phyloP scores from a whole-genome alignment of 1,140 invertebrate genomes.

The Drosophila takahashii region DNA sequence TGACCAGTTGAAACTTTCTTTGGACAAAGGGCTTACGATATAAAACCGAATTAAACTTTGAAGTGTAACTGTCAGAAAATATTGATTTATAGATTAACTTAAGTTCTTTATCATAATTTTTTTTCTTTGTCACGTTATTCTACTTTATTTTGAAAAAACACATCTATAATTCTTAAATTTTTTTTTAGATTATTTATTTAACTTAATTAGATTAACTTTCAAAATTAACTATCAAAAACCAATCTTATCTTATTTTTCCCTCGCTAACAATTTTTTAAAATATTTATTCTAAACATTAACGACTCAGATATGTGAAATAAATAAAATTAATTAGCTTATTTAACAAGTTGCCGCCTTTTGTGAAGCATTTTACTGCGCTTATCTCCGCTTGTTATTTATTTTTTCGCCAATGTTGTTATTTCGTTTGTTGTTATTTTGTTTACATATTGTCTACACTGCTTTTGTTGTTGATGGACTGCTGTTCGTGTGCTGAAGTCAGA shows the following conservation, averaged over 20 bases:
- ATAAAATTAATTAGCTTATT: conserved; percentile 42
- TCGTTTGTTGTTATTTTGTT: conserved; percentile 26
- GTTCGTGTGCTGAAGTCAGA: conserved; percentile 26
- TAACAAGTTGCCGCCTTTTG: conserved; percentile 51
- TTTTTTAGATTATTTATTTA: background rate
- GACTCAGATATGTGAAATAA: conserved; percentile 11
- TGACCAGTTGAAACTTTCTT: background rate
- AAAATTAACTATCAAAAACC: too few species aligned
- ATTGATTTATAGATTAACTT: background rate
- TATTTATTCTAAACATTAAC: conserved; percentile 7
- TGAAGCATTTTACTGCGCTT: conserved; percentile 28
- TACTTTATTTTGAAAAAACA: background rate
- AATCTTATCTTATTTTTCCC: conserved; percentile 5
- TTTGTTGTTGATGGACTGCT: conserved; percentile 30
- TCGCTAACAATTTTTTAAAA: background rate
- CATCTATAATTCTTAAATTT: too few species aligned
- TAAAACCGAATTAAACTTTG: background rate
- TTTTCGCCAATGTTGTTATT: conserved; percentile 22
- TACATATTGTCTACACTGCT: conserved; percentile 41
- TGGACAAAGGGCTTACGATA: background rate
- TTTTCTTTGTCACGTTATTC: background rate
- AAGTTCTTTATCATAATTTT: too few species aligned
- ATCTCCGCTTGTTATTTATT: conserved; percentile 36
- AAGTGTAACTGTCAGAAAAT: background rate
- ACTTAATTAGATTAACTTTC: too few species aligned